phyloP scores from a whole-genome alignment of 2,888 invertebrate species.

The Platycnemis pennipes region DNA sequence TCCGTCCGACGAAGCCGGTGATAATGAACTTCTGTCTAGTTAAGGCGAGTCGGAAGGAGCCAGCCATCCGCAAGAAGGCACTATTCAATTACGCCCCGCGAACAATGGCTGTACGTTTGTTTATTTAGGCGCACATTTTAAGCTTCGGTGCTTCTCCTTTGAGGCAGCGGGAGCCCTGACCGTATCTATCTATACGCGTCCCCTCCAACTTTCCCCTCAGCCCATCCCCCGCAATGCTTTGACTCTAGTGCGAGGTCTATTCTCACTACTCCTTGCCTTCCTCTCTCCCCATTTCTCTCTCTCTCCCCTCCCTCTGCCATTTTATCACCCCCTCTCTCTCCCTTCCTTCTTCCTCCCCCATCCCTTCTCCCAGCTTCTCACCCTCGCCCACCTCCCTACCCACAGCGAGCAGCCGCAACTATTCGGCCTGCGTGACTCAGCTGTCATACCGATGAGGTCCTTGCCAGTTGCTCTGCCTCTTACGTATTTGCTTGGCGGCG shows the following conservation, averaged over 20 bases:
- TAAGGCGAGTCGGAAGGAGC: too few species aligned
- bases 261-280: not conserved
- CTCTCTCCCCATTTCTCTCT: not conserved
- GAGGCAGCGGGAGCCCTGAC: conserved; percentile 10
- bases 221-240: not conserved
- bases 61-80: too few species aligned
- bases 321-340: too few species aligned
- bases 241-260: not conserved
- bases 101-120: not conserved
- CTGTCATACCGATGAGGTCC: conserved; percentile 5
- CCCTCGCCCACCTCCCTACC: not conserved
- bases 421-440: conserved; percentile 36
- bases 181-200: not conserved
- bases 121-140: conserved; percentile 5
- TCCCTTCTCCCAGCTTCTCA: not conserved
- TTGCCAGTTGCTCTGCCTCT: conserved; percentile 43
- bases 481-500: not conserved
- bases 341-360: not conserved
- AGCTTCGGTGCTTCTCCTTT: not conserved
- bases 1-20: too few species aligned
- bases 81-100: not conserved
- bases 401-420: not conserved
- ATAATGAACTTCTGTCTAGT: too few species aligned
- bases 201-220: not conserved
- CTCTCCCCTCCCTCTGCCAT: too few species aligned